Evolutionary conservation across 30 jellyfish, hydroid and myxozoan genomes (phyloP), one percentile per base, ranked within the genome.

Genomic region (Aurelia sp.): DNA sequence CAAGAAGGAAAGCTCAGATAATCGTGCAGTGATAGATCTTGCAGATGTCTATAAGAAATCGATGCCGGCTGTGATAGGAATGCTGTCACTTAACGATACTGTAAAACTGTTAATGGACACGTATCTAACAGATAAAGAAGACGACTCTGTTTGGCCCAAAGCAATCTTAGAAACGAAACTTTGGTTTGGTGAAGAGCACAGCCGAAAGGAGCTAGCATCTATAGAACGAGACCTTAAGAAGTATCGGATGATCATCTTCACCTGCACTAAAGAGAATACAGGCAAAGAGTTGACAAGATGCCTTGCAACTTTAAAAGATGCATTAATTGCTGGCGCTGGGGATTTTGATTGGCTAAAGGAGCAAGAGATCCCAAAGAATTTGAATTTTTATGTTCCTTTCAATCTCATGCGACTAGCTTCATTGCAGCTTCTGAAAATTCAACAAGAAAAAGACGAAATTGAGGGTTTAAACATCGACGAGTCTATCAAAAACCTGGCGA

Each of bases 1-100:
- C 30, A 59, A 59, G 24, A 44, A 9, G 9, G 55, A 44, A 44
- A 59, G 33, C 24, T 21, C 69, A 59, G 69, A 59, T 21, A 59
- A 59, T 35, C 67, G 67, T 4, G 67, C 5, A 58, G 16, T 13
- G 69, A 67, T 3, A 12, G 74, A 63, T 10, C 50, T 81, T 30
- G 67, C 58, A 10, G 76, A 81, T 13, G 7, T 84, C 3, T 84
- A 72, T 58, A 68, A 84, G 74, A 41, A 77, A 59, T 84, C 93
- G 16, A 84, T 84, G 87, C 93, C 93, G 16, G 87, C 93, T 15
- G 93, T 84, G 5, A 84, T 84, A 87, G 93, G 93, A 13, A 84
- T 84, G 88, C 16, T 53, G 47, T 65, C 93, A 4, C 48, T 35
- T 35, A 84, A 84, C 69, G 88, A 74, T 16, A 84, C 88, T 5